Conservation (phyloP, 2,113 vertebrate genomes). For the Pelvicachromis taeniatus region DNA sequence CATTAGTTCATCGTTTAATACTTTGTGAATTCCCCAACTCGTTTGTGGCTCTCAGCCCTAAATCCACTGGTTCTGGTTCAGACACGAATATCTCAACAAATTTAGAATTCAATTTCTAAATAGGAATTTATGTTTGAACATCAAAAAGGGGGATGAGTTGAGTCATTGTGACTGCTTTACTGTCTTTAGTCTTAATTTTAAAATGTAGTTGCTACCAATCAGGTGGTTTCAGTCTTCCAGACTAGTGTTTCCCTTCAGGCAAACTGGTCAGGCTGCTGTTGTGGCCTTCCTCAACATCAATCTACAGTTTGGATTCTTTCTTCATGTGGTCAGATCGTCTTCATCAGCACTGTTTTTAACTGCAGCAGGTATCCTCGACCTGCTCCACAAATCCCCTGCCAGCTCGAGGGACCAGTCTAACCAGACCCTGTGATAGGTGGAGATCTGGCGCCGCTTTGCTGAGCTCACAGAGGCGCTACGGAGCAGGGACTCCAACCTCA, state of each 20-base stretch:
- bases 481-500: not conserved
- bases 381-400: not conserved
- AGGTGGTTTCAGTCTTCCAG: not conserved
- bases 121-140: not conserved
- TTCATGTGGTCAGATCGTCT: not conserved
- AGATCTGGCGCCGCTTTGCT: not conserved
- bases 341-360: not conserved
- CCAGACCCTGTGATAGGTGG: not conserved
- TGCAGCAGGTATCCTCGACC: not conserved
- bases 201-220: not conserved
- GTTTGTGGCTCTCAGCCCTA: not conserved
- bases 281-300: not conserved
- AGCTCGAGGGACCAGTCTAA: not conserved
- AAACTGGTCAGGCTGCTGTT: not conserved
- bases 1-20: not conserved
- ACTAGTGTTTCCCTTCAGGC: not conserved
- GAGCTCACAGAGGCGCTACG: not conserved
- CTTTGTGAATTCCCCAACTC: not conserved
- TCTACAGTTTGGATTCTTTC: not conserved
- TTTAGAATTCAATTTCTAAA: not conserved
- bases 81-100: not conserved
- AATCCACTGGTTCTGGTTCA: not conserved
- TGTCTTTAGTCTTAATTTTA: not conserved
- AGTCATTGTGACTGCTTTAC: not conserved
- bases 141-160: not conserved